Evolutionary conservation across 2,797 vertebrate genomes (phyloP).

Genomic region (Gymnothorax javanicus): DNA sequence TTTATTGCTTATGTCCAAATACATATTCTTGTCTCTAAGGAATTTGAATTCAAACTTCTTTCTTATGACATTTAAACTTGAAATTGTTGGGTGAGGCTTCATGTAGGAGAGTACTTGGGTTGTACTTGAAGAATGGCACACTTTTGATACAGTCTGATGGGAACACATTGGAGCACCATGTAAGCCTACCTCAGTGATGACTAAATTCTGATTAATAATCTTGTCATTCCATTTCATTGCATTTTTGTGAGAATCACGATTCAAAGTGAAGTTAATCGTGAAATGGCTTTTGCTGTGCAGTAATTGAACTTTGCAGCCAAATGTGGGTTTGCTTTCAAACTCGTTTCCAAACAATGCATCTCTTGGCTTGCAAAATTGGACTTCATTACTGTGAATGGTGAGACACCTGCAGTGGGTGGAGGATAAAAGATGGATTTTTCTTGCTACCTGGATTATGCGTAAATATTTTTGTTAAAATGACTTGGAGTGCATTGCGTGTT

Average conservation of each 20-base stretch:
- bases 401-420: background rate
- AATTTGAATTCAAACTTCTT: background rate
- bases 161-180: background rate
- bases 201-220: background rate
- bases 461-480: background rate
- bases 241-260: background rate
- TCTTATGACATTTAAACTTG: background rate
- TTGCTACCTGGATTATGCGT: background rate
- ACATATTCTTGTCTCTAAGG: background rate
- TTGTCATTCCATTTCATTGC: background rate
- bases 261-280: background rate
- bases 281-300: background rate
- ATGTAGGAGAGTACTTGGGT: background rate
- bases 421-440: background rate
- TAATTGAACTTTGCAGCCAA: background rate
- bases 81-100: background rate
- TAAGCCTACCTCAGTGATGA: constrained; percentile 16
- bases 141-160: background rate
- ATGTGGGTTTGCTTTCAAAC: background rate
- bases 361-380: background rate
- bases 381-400: background rate
- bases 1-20: background rate
- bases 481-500: background rate
- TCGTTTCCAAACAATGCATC: background rate
- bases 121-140: background rate